Evolutionary conservation across 2,888 invertebrate species (phyloP).

Genomic region (Chaetoderma sp.): DNA sequence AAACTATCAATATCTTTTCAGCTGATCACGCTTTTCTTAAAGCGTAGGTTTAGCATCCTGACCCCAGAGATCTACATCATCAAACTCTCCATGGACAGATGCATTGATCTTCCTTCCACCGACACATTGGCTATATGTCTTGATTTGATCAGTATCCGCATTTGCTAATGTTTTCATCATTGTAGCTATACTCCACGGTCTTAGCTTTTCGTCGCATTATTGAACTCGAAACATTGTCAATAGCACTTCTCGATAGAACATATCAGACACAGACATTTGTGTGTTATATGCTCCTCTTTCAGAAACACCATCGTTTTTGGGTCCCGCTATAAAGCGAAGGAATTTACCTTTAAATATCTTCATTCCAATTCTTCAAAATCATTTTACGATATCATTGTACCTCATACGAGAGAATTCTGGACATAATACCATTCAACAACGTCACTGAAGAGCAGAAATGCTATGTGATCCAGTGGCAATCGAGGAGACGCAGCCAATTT

Average conservation of each 20-base stretch:
- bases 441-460: neutral
- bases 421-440: neutral
- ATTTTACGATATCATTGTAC: neutral
- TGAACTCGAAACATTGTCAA: neutral
- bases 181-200: neutral
- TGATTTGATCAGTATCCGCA: neutral
- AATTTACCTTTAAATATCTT: neutral
- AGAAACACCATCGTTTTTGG: neutral
- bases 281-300: neutral
- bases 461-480: neutral
- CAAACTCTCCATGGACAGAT: neutral
- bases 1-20: neutral
- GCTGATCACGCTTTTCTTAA: neutral
- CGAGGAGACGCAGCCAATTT: neutral
- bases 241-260: neutral
- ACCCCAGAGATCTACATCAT: neutral
- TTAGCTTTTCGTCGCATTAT: neutral
- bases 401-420: neutral
- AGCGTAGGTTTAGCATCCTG: neutral
- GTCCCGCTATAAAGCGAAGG: neutral
- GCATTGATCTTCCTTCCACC: neutral
- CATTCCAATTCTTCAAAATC: neutral
- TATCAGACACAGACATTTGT: neutral
- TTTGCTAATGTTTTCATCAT: neutral
- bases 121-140: neutral